A percentile compares a stretch with the other conserved stretches of the same genome.
phyloP scores from a whole-genome alignment of 2,113 vertebrate species.

The Manacus vitellinus region DNA sequence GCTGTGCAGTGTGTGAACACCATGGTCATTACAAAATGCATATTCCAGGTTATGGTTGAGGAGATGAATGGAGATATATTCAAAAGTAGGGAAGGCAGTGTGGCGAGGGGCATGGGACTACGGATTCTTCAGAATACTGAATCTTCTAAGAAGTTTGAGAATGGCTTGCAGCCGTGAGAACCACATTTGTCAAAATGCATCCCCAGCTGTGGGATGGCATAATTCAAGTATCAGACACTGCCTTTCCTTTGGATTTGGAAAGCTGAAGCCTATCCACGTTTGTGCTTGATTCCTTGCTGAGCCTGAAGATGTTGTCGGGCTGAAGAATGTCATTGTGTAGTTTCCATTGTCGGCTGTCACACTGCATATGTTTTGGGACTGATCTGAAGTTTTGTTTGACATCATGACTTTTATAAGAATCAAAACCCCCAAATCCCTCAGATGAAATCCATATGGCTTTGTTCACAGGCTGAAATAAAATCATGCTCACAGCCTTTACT shows the following conservation, averaged over 20 bases:
- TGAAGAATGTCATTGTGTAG: constrained; percentile 1
- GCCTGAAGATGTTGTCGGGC: constrained; percentile 1
- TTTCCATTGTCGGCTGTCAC: constrained; percentile 62
- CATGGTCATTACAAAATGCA: background rate
- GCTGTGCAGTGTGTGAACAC: background rate
- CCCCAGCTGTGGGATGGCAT: background rate
- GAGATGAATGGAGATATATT: background rate
- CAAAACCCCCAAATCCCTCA: constrained; percentile 58
- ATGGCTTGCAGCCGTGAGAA: background rate
- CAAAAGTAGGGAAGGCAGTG: background rate
- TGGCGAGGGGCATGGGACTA: rapidly evolving
- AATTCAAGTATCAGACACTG: background rate
- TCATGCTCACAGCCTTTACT: constrained; percentile 63
- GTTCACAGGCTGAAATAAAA: constrained; percentile 66
- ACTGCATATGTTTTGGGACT: constrained; percentile 51
- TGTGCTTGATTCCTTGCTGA: background rate
- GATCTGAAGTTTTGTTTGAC: constrained; percentile 68
- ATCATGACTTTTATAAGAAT: constrained; percentile 66
- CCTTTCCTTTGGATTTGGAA: background rate
- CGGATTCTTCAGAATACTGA: background rate
- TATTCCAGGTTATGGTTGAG: background rate
- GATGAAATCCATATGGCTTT: constrained; percentile 73
- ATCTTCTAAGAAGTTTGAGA: background rate
- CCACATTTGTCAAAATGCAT: background rate
- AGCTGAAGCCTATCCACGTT: constrained; percentile 1